Conservation (phyloP, 2,797 vertebrate species). For the Acridotheres tristis region DNA sequence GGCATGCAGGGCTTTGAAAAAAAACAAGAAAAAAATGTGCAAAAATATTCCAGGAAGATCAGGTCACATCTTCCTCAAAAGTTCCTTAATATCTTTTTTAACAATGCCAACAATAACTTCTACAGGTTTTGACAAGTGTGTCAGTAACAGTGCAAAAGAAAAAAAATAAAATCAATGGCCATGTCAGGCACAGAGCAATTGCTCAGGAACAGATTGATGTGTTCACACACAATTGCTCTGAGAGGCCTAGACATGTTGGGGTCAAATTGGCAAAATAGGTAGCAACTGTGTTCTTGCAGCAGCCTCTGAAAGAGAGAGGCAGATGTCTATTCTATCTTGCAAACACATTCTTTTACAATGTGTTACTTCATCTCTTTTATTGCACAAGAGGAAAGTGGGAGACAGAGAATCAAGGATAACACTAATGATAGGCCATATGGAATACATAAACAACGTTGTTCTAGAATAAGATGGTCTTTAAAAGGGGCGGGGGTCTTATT, state of each 20-base stretch:
- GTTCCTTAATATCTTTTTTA: constrained; percentile 36
- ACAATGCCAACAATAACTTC: neutral
- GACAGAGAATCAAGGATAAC: constrained; percentile 49
- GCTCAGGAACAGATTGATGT: neutral
- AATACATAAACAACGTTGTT: constrained; percentile 65
- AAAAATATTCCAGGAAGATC: constrained; percentile 57
- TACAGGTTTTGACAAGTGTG: neutral
- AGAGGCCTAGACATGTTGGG: constrained; percentile 7
- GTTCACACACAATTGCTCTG: constrained; percentile 17
- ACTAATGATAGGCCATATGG: constrained; percentile 48
- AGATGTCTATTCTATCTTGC: constrained; percentile 51
- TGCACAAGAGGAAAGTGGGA: constrained; percentile 53
- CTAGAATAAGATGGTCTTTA: constrained; percentile 29
- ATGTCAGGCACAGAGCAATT: neutral
- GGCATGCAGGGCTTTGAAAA: constrained; percentile 17
- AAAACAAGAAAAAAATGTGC: neutral
- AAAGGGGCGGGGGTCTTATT: neutral
- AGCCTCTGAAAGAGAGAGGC: constrained; percentile 41
- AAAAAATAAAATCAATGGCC: neutral
- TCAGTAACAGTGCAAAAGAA: neutral
- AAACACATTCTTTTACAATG: constrained; percentile 57
- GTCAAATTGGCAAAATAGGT: constrained; percentile 54
- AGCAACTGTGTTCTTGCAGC: constrained; percentile 34
- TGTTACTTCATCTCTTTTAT: constrained; percentile 55
- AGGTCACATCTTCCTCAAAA: constrained; percentile 34